A percentile compares a stretch with the other conserved stretches of the same genome.
These are phyloP conservation scores for Phocides pigmalion DNA, from an alignment of 1,140 invertebrate genomes.

Conservation along the genomic window DNA sequence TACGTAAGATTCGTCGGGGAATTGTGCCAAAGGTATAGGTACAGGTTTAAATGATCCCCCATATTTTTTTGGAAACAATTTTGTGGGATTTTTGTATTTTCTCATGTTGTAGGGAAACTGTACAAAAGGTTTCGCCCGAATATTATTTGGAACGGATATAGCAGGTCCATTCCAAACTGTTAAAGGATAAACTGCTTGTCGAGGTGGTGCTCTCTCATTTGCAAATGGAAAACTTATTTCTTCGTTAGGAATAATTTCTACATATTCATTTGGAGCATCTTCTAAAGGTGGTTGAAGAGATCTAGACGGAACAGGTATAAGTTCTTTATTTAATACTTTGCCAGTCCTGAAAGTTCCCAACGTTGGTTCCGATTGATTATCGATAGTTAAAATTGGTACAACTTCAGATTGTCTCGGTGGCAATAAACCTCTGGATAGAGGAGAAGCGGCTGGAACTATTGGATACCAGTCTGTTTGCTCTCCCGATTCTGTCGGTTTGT, in stretches of 20 bases:
- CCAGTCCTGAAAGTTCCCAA: slow-evolving; percentile 42
- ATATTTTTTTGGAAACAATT: slow-evolving; percentile 73
- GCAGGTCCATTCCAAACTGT: slow-evolving; percentile 14
- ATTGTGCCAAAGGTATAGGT: slow-evolving; percentile 66
- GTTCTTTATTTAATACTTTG: slow-evolving; percentile 41
- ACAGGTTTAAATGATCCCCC: slow-evolving; percentile 58
- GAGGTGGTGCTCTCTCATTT: slow-evolving; percentile 39
- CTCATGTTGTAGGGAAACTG: slow-evolving; percentile 15
- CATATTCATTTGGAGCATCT: slow-evolving; percentile 48
- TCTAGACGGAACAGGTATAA: slow-evolving; percentile 49
- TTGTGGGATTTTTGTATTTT: slow-evolving; percentile 62
- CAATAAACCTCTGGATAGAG: slow-evolving; percentile 5
- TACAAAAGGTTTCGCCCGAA: slow-evolving; percentile 1
- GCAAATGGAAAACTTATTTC: slow-evolving; percentile 52
- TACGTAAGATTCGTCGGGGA: slow-evolving; percentile 41
- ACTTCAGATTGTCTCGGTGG: slow-evolving; percentile 39
- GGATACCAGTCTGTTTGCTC: slow-evolving; percentile 72
- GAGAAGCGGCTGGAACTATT: slow-evolving; percentile 46
- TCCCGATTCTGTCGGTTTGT: slow-evolving; percentile 51
- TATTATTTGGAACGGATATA: slow-evolving; percentile 11
- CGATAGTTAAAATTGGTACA: slow-evolving; percentile 31
- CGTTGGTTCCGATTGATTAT: slow-evolving; percentile 35
- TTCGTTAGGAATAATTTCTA: slow-evolving; percentile 40
- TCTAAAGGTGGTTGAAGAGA: slow-evolving; percentile 51
- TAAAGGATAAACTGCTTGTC: slow-evolving; percentile 13